Conservation (phyloP, 2,888 invertebrate genomes). For the Nomada flava region DNA sequence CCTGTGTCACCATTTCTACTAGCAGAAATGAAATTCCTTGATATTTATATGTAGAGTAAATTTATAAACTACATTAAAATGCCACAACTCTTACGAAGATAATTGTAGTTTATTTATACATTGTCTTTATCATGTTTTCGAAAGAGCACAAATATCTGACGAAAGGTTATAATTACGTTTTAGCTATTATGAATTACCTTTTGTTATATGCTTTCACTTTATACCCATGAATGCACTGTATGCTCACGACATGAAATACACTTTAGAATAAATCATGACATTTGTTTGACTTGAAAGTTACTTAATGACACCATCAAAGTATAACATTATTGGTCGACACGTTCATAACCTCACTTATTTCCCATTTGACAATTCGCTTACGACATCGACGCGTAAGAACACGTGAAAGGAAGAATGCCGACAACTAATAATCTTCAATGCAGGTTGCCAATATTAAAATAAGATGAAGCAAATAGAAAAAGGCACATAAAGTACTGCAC, state of each 20-base stretch:
- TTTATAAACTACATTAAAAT: background rate
- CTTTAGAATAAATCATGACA: slow-evolving; percentile 41
- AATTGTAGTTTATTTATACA: background rate
- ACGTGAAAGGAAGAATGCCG: slow-evolving; percentile 35
- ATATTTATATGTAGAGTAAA: background rate
- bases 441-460: slow-evolving; percentile 35
- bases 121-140: slow-evolving; percentile 3
- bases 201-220: slow-evolving; percentile 12
- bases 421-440: background rate
- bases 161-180: slow-evolving; percentile 45
- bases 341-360: slow-evolving; percentile 67
- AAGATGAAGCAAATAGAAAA: slow-evolving; percentile 33
- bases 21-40: slow-evolving; percentile 9
- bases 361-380: slow-evolving; percentile 38
- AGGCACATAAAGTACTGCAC: slow-evolving; percentile 39
- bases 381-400: slow-evolving; percentile 27
- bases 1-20: slow-evolving; percentile 55
- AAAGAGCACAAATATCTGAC: background rate
- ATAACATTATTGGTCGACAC: slow-evolving; percentile 57
- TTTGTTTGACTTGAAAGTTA: slow-evolving; percentile 46
- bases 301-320: slow-evolving; percentile 50
- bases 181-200: slow-evolving; percentile 39
- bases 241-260: slow-evolving; percentile 27
- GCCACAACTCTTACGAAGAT: background rate
- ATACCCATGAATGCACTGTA: slow-evolving; percentile 17